Percentiles rank a stretch among this genome's conserved stretches.
These are phyloP conservation scores for Plusia festucae DNA, from an alignment of 2,888 invertebrate genomes.

Conservation along the genomic window DNA sequence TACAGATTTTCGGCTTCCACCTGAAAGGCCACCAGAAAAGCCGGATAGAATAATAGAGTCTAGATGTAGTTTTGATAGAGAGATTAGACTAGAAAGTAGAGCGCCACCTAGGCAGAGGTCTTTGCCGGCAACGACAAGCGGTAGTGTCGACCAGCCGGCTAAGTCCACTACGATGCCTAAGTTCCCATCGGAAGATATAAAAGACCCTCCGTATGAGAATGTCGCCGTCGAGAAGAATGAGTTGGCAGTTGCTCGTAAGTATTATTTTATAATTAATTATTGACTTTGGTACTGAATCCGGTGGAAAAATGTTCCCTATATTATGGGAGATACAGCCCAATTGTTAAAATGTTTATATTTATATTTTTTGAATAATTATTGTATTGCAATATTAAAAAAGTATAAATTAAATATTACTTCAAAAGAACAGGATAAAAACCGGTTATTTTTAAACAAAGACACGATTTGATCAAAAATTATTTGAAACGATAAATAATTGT, in stretches of 20 bases:
- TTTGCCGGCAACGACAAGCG: slow-evolving; percentile 77
- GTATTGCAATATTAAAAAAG: too few species aligned
- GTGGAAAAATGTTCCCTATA: too few species aligned
- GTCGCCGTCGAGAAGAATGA: slow-evolving; percentile 80
- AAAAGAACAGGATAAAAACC: too few species aligned
- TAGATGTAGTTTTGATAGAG: slow-evolving; percentile 63
- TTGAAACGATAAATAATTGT: too few species aligned
- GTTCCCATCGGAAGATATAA: slow-evolving; percentile 84
- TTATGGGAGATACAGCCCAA: too few species aligned
- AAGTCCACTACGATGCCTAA: slow-evolving; percentile 90
- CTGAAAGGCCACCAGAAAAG: slow-evolving; percentile 74
- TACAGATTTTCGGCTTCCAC: slow-evolving; percentile 62
- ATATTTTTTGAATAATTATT: too few species aligned
- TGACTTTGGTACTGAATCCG: too few species aligned
- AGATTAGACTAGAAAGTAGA: slow-evolving; percentile 70
- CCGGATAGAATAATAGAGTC: slow-evolving; percentile 60
- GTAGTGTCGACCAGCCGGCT: slow-evolving; percentile 80
- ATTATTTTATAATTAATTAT: too few species aligned
- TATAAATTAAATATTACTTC: too few species aligned
- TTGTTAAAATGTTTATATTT: too few species aligned
- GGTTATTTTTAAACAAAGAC: too few species aligned
- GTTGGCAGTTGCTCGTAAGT: slow-evolving; percentile 79
- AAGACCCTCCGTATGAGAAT: slow-evolving; percentile 84
- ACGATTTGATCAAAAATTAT: too few species aligned
- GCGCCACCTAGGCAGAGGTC: slow-evolving; percentile 84